phyloP scores from a whole-genome alignment of 1,140 invertebrate species.

The Aradophagus sp. region DNA sequence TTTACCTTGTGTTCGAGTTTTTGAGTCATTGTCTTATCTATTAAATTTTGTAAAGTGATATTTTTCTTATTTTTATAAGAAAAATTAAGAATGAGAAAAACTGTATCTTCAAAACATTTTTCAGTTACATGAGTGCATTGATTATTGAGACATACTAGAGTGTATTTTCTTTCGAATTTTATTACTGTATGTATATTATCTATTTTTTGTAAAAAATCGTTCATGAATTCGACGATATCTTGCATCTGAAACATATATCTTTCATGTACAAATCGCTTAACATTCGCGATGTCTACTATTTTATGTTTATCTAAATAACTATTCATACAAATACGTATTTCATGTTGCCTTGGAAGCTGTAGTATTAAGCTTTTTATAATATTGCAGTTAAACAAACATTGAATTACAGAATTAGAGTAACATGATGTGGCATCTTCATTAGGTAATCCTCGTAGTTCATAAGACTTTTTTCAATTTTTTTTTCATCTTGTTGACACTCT shows the following conservation, averaged over 20 bases:
- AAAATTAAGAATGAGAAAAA: too few relatives aligned
- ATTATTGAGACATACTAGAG: too few relatives aligned
- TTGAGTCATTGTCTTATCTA: too few relatives aligned
- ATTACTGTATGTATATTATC: too few relatives aligned
- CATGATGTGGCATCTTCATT: slow-evolving; percentile 20
- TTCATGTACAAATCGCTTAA: slow-evolving; percentile 5
- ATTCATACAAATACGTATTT: neutral
- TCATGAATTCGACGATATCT: slow-evolving; percentile 10
- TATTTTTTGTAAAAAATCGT: neutral
- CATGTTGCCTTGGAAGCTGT: slow-evolving; percentile 5
- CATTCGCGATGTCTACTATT: slow-evolving; percentile 5
- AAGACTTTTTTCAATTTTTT: too few relatives aligned
- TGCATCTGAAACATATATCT: neutral
- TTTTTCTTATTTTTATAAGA: too few relatives aligned
- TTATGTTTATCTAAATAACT: neutral
- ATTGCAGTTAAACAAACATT: slow-evolving; percentile 16
- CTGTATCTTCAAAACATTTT: too few relatives aligned
- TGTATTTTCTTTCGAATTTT: too few relatives aligned
- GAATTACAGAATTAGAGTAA: slow-evolving; percentile 24
- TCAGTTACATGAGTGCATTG: too few relatives aligned
- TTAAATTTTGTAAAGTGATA: too few relatives aligned
- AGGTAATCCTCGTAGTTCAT: neutral
- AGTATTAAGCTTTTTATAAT: neutral
- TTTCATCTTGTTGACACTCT: too few relatives aligned
- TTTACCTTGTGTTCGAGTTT: too few relatives aligned